Conservation (phyloP, 2,113 vertebrate genomes). For the Labeo catla region DNA sequence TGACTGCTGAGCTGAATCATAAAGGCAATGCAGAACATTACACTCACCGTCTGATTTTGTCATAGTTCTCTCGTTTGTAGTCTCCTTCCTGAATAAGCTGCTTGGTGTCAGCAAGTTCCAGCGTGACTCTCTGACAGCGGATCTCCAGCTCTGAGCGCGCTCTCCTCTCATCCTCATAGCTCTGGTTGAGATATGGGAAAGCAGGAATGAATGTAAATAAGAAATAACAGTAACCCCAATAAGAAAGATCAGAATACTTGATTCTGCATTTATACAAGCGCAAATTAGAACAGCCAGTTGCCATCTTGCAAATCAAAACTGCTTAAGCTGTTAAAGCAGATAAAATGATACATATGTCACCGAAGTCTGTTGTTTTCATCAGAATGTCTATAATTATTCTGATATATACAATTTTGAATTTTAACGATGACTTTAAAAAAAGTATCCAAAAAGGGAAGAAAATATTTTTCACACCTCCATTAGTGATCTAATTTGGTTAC, state of each 20-base stretch:
- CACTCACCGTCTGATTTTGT: conserved; percentile 86
- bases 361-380: neutral
- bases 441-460: neutral
- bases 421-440: neutral
- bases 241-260: neutral
- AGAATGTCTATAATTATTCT: too few relatives aligned
- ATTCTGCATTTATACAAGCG: neutral
- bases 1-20: neutral
- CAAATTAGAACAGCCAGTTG: neutral
- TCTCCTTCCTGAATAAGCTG: conserved; percentile 90
- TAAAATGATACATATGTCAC: neutral
- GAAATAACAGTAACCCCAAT: neutral
- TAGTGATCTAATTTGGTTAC: conserved; percentile 81
- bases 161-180: conserved; percentile 87
- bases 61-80: conserved; percentile 92
- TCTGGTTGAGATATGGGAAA: conserved; percentile 71
- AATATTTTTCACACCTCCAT: conserved; percentile 81
- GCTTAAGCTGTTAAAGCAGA: neutral
- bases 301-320: neutral
- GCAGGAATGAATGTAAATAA: conserved; percentile 30
- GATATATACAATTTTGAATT: too few relatives aligned
- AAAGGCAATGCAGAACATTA: neutral
- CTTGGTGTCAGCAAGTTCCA: conserved; percentile 93
- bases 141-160: conserved; percentile 86
- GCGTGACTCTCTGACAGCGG: conserved; percentile 86